phyloP scores from a whole-genome alignment of 1,140 invertebrate species.

The Hylaeus anthracinus region DNA sequence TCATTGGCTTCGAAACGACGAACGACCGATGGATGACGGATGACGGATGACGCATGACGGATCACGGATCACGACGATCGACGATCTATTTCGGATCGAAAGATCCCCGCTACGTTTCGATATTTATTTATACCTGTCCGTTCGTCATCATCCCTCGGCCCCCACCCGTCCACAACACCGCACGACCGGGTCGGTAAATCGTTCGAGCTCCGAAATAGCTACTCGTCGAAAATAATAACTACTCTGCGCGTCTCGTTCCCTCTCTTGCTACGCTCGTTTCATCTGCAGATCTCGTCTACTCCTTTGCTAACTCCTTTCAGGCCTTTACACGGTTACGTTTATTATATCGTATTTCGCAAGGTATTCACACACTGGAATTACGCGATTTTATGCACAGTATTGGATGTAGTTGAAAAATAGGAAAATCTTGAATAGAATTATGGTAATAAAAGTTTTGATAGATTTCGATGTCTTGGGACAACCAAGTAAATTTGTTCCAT shows the following conservation, averaged over 20 bases:
- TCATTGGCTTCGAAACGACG: constrained; percentile 58
- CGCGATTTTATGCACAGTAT: too few relatives aligned
- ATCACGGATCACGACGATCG: constrained; percentile 42
- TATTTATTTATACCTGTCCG: constrained; percentile 35
- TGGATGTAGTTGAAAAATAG: too few relatives aligned
- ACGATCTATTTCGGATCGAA: constrained; percentile 35
- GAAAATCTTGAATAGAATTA: too few relatives aligned
- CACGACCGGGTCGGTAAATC: background rate
- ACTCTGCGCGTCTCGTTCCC: background rate
- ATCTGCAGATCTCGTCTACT: background rate
- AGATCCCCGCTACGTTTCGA: background rate
- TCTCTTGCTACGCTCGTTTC: background rate
- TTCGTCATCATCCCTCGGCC: background rate
- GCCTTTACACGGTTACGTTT: too few relatives aligned
- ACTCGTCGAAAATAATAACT: constrained; percentile 21
- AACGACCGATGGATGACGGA: background rate
- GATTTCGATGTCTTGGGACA: too few relatives aligned
- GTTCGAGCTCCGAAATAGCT: background rate
- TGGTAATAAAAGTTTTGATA: too few relatives aligned
- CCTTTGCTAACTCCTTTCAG: too few relatives aligned
- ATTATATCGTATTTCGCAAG: too few relatives aligned
- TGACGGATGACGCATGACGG: constrained; percentile 30
- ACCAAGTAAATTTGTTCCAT: too few relatives aligned
- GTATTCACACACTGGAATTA: background rate
- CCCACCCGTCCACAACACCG: background rate